Evolutionary conservation across 1,140 invertebrate genomes (phyloP).

Genomic region (Antheraea mylitta): DNA sequence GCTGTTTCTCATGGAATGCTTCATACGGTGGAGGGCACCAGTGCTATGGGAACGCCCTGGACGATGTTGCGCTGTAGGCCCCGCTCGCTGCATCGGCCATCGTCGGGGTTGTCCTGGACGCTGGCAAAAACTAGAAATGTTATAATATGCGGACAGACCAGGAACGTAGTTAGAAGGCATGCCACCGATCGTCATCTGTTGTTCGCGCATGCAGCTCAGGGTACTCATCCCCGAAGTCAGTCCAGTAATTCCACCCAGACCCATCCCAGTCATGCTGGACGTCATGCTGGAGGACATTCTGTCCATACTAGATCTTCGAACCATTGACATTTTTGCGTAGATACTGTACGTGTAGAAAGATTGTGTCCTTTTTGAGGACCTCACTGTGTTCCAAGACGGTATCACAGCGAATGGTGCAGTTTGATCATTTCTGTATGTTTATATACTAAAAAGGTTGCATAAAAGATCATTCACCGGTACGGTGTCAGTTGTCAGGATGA

Average conservation of each 20-base stretch:
- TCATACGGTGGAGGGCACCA: conserved; percentile 64
- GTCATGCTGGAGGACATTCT: conserved; percentile 77
- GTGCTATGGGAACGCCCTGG: conserved; percentile 72
- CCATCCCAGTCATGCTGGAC: conserved; percentile 76
- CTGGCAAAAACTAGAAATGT: conserved; percentile 74
- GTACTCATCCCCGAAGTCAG: conserved; percentile 65
- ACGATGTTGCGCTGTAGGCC: conserved; percentile 69
- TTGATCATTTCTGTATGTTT: conserved; percentile 29
- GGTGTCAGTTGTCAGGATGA: conserved; percentile 53
- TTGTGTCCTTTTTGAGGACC: conserved; percentile 34
- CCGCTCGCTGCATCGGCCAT: conserved; percentile 69
- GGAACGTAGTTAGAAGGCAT: conserved; percentile 76
- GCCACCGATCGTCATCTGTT: conserved; percentile 71
- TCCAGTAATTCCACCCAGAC: conserved; percentile 71
- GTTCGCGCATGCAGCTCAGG: conserved; percentile 69
- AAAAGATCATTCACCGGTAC: conserved; percentile 52
- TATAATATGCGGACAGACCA: conserved; percentile 71
- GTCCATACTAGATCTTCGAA: conserved; percentile 68
- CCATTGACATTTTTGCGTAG: conserved; percentile 49
- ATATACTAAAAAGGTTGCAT: conserved; percentile 42
- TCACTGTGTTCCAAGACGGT: conserved; percentile 54
- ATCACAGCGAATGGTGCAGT: conserved; percentile 65
- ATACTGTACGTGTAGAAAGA: conserved; percentile 27
- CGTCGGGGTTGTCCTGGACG: conserved; percentile 73
- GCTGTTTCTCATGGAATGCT: conserved; percentile 70